Conservation (phyloP, 1,140 invertebrate genomes). For the Aricia agestis region DNA sequence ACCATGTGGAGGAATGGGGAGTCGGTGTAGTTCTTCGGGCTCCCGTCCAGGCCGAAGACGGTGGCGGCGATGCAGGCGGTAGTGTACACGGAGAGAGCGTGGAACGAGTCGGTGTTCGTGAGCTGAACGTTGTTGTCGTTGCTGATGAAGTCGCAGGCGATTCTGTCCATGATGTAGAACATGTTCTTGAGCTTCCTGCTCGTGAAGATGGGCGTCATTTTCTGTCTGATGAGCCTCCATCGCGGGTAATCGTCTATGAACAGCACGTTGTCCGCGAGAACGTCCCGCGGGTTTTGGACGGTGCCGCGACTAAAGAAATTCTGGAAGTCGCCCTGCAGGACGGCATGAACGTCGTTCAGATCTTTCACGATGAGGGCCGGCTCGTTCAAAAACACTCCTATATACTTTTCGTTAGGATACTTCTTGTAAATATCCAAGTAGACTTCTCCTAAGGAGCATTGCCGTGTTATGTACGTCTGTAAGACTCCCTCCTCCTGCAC, state of each 20-base stretch:
- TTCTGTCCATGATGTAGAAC: conserved; percentile 57
- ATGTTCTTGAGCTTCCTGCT: conserved; percentile 64
- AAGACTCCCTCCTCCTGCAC: conserved; percentile 31
- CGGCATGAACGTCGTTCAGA: conserved; percentile 71
- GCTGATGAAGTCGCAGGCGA: conserved; percentile 38
- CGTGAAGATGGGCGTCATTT: conserved; percentile 57
- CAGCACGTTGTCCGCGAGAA: conserved; percentile 53
- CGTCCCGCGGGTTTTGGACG: conserved; percentile 46
- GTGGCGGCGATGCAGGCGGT: conserved; percentile 37
- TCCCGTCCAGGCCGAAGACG: conserved; percentile 40
- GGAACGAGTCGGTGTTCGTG: conserved; percentile 28
- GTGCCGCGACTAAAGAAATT: conserved; percentile 58
- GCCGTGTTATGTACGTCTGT: conserved; percentile 33
- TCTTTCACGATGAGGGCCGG: conserved; percentile 50
- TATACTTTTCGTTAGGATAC: conserved; percentile 29
- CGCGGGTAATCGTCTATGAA: conserved; percentile 52
- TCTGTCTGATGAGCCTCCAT: conserved; percentile 61
- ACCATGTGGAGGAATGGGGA: conserved; percentile 41
- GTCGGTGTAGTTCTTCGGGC: conserved; percentile 37
- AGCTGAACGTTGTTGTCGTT: conserved; percentile 30
- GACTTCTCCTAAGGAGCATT: conserved; percentile 36
- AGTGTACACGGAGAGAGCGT: conserved; percentile 34
- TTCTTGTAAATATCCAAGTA: conserved; percentile 38
- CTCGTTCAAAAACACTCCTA: conserved; percentile 33
- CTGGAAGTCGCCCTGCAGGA: conserved; percentile 73